phyloP scores from a whole-genome alignment of 2,888 invertebrate species.

The Acronicta psi region DNA sequence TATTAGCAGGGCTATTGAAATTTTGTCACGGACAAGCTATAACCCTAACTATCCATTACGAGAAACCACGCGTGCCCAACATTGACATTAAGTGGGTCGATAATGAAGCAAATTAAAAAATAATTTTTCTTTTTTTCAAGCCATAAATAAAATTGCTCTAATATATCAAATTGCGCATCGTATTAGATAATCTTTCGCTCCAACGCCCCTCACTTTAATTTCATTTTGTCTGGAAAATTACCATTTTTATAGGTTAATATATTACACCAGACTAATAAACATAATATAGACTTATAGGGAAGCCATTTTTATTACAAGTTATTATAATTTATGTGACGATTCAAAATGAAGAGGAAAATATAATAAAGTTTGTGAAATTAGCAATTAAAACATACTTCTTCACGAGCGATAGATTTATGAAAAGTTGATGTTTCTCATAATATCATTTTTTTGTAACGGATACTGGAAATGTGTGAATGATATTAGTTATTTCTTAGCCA shows the following conservation, averaged over 20 bases:
- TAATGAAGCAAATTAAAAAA: conserved; percentile 36
- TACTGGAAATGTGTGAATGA: no score
- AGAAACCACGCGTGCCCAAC: no score
- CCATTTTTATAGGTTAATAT: conserved; percentile 59
- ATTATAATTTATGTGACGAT: conserved; percentile 12
- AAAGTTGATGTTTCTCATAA: not conserved
- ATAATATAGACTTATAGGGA: conserved; percentile 39
- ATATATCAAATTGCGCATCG: conserved; percentile 55
- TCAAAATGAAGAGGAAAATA: conserved; percentile 5
- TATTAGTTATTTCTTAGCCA: no score
- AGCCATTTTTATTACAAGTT: conserved; percentile 26
- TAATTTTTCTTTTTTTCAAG: conserved; percentile 27
- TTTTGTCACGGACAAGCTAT: no score
- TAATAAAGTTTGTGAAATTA: not conserved
- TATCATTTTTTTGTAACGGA: no score
- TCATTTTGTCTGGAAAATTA: conserved; percentile 54
- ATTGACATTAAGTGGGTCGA: no score
- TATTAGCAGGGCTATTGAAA: no score
- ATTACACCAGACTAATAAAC: conserved; percentile 50
- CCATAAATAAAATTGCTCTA: conserved; percentile 52
- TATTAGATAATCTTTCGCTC: conserved; percentile 48
- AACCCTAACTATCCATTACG: no score
- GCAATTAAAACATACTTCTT: not conserved
- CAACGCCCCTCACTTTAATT: conserved; percentile 51
- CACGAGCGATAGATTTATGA: not conserved